Evolutionary conservation across 2,113 vertebrate species (phyloP).

Genomic region (Bolborhynchus lineola): DNA sequence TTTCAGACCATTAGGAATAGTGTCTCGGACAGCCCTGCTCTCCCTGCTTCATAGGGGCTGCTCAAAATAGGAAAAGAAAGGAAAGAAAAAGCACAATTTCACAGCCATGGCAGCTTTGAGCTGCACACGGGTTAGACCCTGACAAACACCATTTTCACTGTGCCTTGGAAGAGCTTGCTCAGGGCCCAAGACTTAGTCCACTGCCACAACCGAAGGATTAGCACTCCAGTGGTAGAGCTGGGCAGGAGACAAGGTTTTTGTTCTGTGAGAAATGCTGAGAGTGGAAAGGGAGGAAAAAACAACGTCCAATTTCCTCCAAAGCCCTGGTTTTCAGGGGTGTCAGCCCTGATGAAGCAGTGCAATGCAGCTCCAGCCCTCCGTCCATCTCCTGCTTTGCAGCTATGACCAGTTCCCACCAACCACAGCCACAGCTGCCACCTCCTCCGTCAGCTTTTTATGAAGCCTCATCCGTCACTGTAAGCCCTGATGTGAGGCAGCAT

Average conservation of each 20-base stretch:
- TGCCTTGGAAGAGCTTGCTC: constrained; percentile 11
- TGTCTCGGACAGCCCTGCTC: constrained; percentile 22
- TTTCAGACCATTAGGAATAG: constrained; percentile 61
- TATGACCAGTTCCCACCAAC: not conserved
- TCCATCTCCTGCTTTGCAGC: constrained; percentile 12
- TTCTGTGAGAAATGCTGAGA: not conserved
- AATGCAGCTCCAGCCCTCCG: not conserved
- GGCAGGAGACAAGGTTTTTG: not conserved
- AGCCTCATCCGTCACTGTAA: not conserved
- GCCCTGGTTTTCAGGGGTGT: not conserved
- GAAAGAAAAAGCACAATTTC: constrained; percentile 10
- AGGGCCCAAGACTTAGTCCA: not conserved
- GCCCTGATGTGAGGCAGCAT: not conserved
- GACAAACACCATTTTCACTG: not conserved
- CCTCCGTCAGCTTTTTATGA: not conserved
- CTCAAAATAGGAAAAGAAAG: not conserved
- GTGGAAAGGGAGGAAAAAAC: not conserved
- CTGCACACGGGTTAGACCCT: not conserved
- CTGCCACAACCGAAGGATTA: not conserved
- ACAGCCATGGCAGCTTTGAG: not conserved
- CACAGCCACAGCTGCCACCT: not conserved
- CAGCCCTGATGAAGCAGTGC: not conserved
- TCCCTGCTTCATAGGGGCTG: constrained; percentile 28
- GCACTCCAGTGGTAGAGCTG: not conserved
- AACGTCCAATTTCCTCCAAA: not conserved